Evolutionary conservation across 2,888 invertebrate species (phyloP).

Genomic region (Meloe dianella): DNA sequence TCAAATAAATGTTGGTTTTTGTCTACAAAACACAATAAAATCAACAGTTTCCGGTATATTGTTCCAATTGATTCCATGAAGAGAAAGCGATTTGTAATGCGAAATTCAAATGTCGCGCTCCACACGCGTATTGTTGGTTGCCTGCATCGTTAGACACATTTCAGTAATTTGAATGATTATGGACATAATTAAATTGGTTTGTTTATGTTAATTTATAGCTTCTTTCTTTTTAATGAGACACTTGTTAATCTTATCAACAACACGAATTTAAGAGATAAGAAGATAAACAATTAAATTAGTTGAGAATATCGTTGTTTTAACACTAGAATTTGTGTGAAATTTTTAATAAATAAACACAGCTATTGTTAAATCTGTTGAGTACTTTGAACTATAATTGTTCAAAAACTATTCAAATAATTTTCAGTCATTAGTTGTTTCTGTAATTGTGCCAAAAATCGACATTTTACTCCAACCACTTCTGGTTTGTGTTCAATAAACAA

Average conservation of each 20-base stretch:
- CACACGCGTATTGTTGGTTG: not conserved
- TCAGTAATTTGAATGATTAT: not conserved
- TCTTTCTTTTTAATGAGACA: not conserved
- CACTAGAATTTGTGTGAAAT: not conserved
- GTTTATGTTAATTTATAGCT: not conserved
- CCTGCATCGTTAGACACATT: not conserved
- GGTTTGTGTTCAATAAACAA: no score
- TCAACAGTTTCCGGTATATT: slow-evolving; percentile 30
- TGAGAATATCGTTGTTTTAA: no score
- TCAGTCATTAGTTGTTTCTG: no score
- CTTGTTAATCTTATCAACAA: not conserved
- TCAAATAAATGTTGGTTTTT: no score
- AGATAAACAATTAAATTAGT: slow-evolving; percentile 3
- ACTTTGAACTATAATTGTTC: not conserved
- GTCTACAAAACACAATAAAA: slow-evolving; percentile 13
- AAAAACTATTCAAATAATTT: no score
- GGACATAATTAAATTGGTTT: not conserved
- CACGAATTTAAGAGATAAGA: not conserved
- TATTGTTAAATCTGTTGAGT: not conserved
- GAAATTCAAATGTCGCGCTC: not conserved
- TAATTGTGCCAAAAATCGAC: no score
- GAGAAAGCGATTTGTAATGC: slow-evolving; percentile 28
- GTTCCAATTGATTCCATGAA: slow-evolving; percentile 28
- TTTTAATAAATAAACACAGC: not conserved
- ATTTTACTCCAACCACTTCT: no score